These are phyloP conservation scores for Acanthurus tractus DNA, from an alignment of 2,797 vertebrate species.

Conservation along the genomic window DNA sequence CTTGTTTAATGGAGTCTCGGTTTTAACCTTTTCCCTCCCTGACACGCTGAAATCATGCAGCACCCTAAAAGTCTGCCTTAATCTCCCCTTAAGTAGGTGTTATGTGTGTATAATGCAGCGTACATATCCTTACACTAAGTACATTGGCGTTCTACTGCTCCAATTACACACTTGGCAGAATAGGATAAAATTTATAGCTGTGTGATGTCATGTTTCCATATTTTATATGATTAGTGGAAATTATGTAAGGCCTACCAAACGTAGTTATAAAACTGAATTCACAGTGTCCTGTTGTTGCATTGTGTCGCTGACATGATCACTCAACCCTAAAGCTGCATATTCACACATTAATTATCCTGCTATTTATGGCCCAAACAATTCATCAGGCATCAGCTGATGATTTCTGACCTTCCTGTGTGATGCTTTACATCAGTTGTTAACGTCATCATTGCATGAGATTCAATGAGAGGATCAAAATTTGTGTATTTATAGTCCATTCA, in stretches of 20 bases:
- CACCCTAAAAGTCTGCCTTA: conserved; percentile 71
- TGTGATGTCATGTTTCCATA: conserved; percentile 37
- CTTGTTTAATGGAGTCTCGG: conserved; percentile 75
- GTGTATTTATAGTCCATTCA: not conserved
- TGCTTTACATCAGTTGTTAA: not conserved
- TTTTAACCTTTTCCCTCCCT: conserved; percentile 73
- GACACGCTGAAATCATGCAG: conserved; percentile 33
- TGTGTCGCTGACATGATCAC: conserved; percentile 10
- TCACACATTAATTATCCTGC: not conserved
- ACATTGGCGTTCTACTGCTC: conserved; percentile 35
- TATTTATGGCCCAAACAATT: conserved; percentile 11
- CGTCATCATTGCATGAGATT: not conserved
- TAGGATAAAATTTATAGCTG: conserved; percentile 6
- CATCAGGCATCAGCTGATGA: not conserved
- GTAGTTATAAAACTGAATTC: conserved; percentile 38
- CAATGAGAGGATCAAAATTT: conserved; percentile 5
- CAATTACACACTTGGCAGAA: conserved; percentile 43
- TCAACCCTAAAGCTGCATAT: conserved; percentile 27
- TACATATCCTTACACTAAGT: conserved; percentile 53
- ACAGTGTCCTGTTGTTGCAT: conserved; percentile 37
- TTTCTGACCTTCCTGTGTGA: conserved; percentile 11
- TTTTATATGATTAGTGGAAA: conserved; percentile 58
- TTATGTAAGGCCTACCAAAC: conserved; percentile 44
- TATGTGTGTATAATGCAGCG: conserved; percentile 59
- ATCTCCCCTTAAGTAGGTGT: conserved; percentile 70